phyloP scores from a whole-genome alignment of 2,113 vertebrate species.

The Nothocercus julius region DNA sequence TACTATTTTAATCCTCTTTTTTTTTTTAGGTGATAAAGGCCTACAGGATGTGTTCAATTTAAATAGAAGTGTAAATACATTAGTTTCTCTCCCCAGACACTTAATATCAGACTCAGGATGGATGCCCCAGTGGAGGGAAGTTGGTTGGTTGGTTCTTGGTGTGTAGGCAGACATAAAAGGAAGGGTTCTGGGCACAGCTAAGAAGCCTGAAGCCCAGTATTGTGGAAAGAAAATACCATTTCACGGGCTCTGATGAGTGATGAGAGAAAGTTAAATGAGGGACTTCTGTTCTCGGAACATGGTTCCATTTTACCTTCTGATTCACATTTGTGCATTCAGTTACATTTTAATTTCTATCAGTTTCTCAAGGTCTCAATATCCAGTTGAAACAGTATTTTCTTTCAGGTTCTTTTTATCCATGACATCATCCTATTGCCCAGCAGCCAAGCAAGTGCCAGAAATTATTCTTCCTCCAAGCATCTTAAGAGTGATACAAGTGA shows the following conservation, averaged over 20 bases:
- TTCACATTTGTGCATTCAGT: conserved; percentile 8
- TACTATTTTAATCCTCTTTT: no score
- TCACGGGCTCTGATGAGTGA: not conserved
- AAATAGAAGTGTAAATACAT: no score
- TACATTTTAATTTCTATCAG: conserved; percentile 15
- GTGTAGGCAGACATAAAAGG: not conserved
- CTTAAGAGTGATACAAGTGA: not conserved
- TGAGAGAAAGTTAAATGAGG: not conserved
- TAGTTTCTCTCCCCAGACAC: no score
- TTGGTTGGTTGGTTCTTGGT: not conserved
- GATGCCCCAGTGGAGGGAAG: no score
- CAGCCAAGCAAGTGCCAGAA: not conserved
- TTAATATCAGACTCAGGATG: no score
- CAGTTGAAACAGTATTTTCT: conserved; percentile 25
- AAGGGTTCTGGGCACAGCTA: not conserved
- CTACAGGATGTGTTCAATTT: no score
- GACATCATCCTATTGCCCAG: not conserved
- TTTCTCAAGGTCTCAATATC: conserved; percentile 30
- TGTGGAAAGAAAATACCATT: not conserved
- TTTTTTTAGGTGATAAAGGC: no score
- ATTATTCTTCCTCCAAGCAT: not conserved
- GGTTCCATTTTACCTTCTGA: not conserved
- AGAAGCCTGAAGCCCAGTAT: not conserved
- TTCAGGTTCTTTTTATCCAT: not conserved
- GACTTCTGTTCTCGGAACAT: not conserved